Base-by-base conservation (phyloP, 1,140 invertebrate genomes). In the Chionoecetes opilio region DNA sequence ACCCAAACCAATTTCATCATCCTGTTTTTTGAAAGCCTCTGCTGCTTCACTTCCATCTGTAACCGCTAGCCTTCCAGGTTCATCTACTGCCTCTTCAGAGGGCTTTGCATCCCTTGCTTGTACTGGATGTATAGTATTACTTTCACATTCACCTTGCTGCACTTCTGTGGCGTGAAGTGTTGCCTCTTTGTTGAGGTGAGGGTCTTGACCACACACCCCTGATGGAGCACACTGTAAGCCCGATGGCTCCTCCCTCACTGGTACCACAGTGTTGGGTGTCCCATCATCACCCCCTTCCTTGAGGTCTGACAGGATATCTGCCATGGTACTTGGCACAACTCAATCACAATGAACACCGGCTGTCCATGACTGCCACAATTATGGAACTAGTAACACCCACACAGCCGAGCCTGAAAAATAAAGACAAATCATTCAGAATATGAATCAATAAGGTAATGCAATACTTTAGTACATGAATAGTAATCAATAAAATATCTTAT, bases 281-380 rank as follows among this genome's bases (percentile, higher is more conserved):
- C 85, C 85, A 2, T 21, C 31, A 2, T 38, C 85, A 9, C 85
- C 85, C 32, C 85, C 85, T 9, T 34, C 85, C 85, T 34, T 87
- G 21, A 3, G 11, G 8, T 87, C 34, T 2, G 85, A 9, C 11
- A 38, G 37, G 5, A 26, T 8, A 34, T 87, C 85, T 32, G 85
- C 85, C 85, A 87, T 87, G 14, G 14, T 87, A 34, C 29, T 14
- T 35, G 37, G 37, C 17, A 34, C 34, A 9, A 38, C 41, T 75
- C 53, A 53, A 63, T 91, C 41, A 91, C 85, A 91, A 31, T 29
- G 29, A 63, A 26, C 46, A 91, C 11, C n/a, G 63, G 2, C 63
- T 75, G 21, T 75, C 63, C 63, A 75, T 75, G 63, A n/a, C 63
- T 75, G 63, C 63, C 63, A 75, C 63, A n/a, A 26, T 11, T n/a